Percentiles rank a stretch among this genome's conserved stretches.
These are phyloP conservation scores for Sternotherus odoratus DNA, from an alignment of 2,797 vertebrate species.

Conservation along the genomic window DNA sequence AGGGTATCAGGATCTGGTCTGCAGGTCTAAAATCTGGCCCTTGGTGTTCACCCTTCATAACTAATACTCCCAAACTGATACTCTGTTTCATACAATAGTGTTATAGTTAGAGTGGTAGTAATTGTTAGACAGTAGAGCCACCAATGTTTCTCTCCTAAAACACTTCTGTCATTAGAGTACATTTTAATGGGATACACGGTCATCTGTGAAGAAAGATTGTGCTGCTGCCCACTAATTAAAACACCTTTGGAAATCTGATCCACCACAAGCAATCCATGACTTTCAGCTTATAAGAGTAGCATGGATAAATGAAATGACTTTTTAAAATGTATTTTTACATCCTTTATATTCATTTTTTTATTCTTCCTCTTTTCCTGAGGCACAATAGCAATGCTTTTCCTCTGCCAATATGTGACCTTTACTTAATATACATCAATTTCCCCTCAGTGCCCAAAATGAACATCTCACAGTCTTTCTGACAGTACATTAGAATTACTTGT, in stretches of 20 bases:
- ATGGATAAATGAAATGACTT: background rate
- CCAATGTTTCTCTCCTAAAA: background rate
- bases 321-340: background rate
- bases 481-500: background rate
- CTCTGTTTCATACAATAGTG: background rate
- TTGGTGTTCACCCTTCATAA: rapidly evolving
- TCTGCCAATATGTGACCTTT: background rate
- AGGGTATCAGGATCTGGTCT: background rate
- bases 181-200: background rate
- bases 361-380: background rate
- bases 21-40: background rate
- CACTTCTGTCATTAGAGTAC: background rate
- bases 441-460: background rate
- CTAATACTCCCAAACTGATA: background rate
- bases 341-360: background rate
- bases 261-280: background rate
- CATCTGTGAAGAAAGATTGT: background rate
- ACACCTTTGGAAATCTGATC: background rate
- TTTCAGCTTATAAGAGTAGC: background rate
- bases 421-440: background rate
- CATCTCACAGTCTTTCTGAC: background rate
- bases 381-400: background rate
- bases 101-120: background rate
- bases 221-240: background rate
- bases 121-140: background rate